Base-by-base conservation (phyloP, 2,888 invertebrate genomes). In the Cyrtodaria siliqua region DNA sequence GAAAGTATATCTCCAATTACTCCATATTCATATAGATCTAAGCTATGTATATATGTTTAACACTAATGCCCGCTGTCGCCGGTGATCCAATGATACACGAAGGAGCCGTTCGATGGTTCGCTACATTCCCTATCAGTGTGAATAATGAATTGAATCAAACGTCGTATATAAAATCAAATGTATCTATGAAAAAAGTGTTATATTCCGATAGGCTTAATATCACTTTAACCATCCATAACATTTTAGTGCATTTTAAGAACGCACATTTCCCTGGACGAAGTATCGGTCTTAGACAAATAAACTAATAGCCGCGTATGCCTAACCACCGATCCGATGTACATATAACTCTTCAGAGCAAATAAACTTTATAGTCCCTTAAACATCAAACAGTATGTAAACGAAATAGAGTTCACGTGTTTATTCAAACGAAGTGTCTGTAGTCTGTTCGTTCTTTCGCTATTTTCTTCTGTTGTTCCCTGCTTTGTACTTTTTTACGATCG, bases 161-260 rank as follows among this genome's bases (percentile, higher is more conserved):
- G 24, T 44, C 44, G 18, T 47, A 71, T 71, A 67, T 67, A 62
- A 71, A 77, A 52, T 71, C 71, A 71, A 71, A 71, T 79, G 74
- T 79, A 74, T 79, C 74, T 62, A 79, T 71, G 71, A 68, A 79
- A 74, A 59, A 55, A 75, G 50, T 69, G 75, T 66, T 64, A 72
- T 62, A 64, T 76, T 61, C 79, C 72, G 79, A 72, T 72, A 72
- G 75, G 79, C 75, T 69, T 66, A 72, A 71, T 57, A 72, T 80
- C 75, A 72, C 72, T 72, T 73, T 76, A 80, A 62, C 72, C 79
- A 76, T 72, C 75, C 79, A 76, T 80, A 76, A 69, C 71, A 64
- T 74, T 81, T 81, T 64, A 81, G 67, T 61, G 56, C 80, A 44
- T 59, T 76, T 81, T 81, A 77, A 81, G 80, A 74, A 77, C 80